These are phyloP conservation scores for Vanacampus margaritifer DNA, from an alignment of 2,113 vertebrate genomes.

Conservation along the genomic window DNA sequence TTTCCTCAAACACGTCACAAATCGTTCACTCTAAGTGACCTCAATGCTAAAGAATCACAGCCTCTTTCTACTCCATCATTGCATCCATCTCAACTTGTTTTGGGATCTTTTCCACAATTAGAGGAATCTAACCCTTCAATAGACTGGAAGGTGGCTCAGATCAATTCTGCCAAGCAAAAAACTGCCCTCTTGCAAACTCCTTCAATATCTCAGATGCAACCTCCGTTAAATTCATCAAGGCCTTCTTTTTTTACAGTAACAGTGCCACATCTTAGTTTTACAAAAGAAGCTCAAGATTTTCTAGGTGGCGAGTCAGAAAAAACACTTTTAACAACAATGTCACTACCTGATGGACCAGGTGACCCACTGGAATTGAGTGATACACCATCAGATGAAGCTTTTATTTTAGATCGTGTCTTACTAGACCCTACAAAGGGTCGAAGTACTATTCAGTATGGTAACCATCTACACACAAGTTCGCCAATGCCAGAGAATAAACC, in stretches of 20 bases:
- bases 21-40: slow-evolving; percentile 19
- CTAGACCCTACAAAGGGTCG: slow-evolving; percentile 30
- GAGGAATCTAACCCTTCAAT: slow-evolving; percentile 31
- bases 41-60: slow-evolving; percentile 17
- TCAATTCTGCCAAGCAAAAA: slow-evolving; percentile 26
- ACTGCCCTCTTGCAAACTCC: slow-evolving; percentile 13
- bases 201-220: slow-evolving; percentile 19
- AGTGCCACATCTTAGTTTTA: slow-evolving; percentile 15
- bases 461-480: slow-evolving; percentile 34
- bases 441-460: slow-evolving; percentile 16
- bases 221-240: slow-evolving; percentile 30
- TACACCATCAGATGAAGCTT: slow-evolving; percentile 17
- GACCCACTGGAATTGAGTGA: slow-evolving; percentile 25
- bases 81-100: slow-evolving; percentile 22
- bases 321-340: slow-evolving; percentile 8
- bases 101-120: slow-evolving; percentile 8
- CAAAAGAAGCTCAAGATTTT: slow-evolving; percentile 13
- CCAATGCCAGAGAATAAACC: slow-evolving; percentile 35
- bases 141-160: slow-evolving; percentile 28
- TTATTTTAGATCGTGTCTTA: slow-evolving; percentile 16
- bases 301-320: slow-evolving; percentile 14
- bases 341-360: slow-evolving; percentile 22
- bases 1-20: slow-evolving; percentile 32
- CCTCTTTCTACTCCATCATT: slow-evolving; percentile 33
- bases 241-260: slow-evolving; percentile 19